These are phyloP conservation scores for Pangasius macronema DNA, from an alignment of 2,797 vertebrate species.

Conservation along the genomic window DNA sequence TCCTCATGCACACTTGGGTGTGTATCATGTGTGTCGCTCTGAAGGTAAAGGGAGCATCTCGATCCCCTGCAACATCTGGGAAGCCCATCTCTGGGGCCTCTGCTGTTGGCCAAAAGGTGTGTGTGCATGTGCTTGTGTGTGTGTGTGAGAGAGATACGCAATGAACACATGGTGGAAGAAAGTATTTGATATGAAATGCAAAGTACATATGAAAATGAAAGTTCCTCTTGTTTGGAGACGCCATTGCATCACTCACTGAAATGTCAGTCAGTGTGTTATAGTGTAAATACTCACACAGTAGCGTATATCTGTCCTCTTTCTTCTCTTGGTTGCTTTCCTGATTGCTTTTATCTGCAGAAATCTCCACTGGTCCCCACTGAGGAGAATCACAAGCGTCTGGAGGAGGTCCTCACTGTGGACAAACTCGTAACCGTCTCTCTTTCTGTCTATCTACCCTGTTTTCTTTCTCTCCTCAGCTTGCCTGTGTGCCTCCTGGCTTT, in stretches of 20 bases:
- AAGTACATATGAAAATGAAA: not conserved
- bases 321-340: constrained; percentile 36
- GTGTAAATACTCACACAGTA: not conserved
- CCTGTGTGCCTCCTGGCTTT: constrained; percentile 60
- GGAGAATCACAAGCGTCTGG: constrained; percentile 84
- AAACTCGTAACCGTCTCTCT: constrained; percentile 71
- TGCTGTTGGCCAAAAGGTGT: constrained; percentile 64
- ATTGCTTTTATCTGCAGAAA: constrained; percentile 69
- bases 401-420: constrained; percentile 82
- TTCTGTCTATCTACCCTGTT: not conserved
- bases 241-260: not conserved
- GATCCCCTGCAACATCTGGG: constrained; percentile 56
- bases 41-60: constrained; percentile 67
- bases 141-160: not conserved
- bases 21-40: constrained; percentile 48
- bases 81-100: constrained; percentile 57
- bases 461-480: constrained; percentile 61
- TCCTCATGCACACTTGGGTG: constrained; percentile 14
- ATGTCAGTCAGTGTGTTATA: not conserved
- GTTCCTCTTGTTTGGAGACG: not conserved
- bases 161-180: not conserved
- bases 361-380: constrained; percentile 75
- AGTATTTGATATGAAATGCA: not conserved
- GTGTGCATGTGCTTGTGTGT: not conserved
- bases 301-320: not conserved